Evolutionary conservation across 2,113 vertebrate genomes (phyloP), one percentile per base, ranked within the genome.

Genomic region (Sorex araneus): DNA sequence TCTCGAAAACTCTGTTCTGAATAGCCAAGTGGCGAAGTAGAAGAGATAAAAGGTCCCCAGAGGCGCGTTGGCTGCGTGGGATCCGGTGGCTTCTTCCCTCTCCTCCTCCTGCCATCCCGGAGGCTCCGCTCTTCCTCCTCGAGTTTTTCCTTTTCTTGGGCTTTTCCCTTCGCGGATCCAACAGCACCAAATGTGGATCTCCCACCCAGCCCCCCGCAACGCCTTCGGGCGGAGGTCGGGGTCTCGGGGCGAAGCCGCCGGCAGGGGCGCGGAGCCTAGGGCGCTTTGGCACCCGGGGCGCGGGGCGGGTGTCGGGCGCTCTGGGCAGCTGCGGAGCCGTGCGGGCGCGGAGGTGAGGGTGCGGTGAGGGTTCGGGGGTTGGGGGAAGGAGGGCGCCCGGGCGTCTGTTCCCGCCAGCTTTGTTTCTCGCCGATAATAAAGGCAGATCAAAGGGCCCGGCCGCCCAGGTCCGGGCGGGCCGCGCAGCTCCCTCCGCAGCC

Each of bases 341-440:
- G 40, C 40, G 40, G 73, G 95, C 82, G 69, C 45, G 2, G 78
- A 86, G 75, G 82, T 91, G 84, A 94, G 74, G 87, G 64, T 11
- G 92, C 80, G 77, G 86, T 0, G 73, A 87, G 94, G 74, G 79
- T 84, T 97, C 97, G 96, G 15, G 57, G 54, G 54, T 11, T 11
- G 50, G 91, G 96, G 98, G 97, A 97, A 97, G 95, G 97, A 97
- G 94, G 94, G 97, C 98, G 97, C 91, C 97, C 95, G 97, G 94
- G 97, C 95, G 96, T 88, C 91, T 97, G 97, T 97, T 97, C 97
- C 96, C 50, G 97, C 96, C 97, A 97, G 98, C 98, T 98, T 99
- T 99, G 98, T 98, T 98, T 98, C 95, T 96, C 36, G 93, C 87
- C 90, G 96, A 97, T 97, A 98, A 98, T 98, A 98, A 97, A 97